Conservation (phyloP, 1,140 invertebrate species). For the Zaprionus vittiger region DNA sequence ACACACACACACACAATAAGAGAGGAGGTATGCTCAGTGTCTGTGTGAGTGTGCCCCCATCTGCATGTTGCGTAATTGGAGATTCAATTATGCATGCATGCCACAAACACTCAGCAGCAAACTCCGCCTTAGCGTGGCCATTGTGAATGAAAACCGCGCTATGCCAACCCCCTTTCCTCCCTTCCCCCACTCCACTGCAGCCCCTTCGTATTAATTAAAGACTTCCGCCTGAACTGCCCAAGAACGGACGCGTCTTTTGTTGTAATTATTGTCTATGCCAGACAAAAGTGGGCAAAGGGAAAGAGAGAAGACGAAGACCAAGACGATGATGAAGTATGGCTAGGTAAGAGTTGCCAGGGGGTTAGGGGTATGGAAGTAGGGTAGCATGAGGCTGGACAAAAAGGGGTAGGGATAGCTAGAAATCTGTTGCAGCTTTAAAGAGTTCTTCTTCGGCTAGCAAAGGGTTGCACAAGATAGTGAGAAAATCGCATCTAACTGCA, state of each 20-base stretch:
- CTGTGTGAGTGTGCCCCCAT: constrained; percentile 24
- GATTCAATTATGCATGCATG: constrained; percentile 70
- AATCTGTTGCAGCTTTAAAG: neutral
- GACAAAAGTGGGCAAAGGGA: constrained; percentile 30
- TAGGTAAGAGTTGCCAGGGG: neutral
- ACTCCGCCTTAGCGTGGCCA: constrained; percentile 18
- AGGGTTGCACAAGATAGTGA: neutral
- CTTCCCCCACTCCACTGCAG: neutral
- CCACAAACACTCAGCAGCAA: constrained; percentile 29
- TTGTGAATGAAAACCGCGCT: constrained; percentile 24
- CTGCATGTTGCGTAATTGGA: constrained; percentile 67
- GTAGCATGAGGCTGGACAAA: constrained; percentile 5
- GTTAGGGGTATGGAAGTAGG: neutral
- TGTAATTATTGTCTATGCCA: constrained; percentile 65
- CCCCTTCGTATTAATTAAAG: constrained; percentile 71
- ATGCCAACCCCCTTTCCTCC: neutral
- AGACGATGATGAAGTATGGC: neutral
- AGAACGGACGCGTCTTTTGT: constrained; percentile 66
- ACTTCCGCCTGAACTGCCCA: constrained; percentile 59
- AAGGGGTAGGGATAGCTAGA: neutral
- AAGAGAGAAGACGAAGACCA: neutral
- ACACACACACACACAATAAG: neutral
- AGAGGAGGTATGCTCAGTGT: neutral
- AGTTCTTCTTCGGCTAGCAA: neutral
- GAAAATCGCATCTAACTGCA: neutral